phyloP scores from a whole-genome alignment of 2,888 invertebrate genomes.

The Tyria jacobaeae region DNA sequence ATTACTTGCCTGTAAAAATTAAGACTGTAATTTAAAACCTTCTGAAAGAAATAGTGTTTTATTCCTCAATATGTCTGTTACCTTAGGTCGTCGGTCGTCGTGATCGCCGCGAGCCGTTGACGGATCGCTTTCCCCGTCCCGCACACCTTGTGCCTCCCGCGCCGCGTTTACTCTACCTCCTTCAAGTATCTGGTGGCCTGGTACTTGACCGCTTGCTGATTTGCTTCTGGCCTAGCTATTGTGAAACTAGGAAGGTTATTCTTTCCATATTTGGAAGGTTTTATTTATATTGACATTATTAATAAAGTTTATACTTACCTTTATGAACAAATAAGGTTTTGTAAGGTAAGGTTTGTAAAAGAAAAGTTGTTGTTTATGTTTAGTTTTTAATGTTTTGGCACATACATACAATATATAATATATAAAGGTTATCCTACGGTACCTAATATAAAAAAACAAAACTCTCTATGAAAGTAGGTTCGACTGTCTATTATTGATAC shows the following conservation, averaged over 20 bases:
- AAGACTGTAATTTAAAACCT: neutral
- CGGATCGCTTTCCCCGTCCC: slow-evolving; percentile 58
- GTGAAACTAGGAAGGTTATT: slow-evolving; percentile 43
- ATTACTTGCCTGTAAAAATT: neutral
- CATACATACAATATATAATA: too few species aligned
- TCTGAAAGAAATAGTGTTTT: neutral
- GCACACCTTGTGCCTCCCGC: slow-evolving; percentile 50
- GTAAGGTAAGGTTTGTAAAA: neutral
- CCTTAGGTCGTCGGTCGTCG: slow-evolving; percentile 66
- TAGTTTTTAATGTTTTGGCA: too few species aligned
- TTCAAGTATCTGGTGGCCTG: slow-evolving; percentile 60
- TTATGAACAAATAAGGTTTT: too few species aligned
- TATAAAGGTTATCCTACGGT: too few species aligned
- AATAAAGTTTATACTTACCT: too few species aligned
- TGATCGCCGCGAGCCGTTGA: slow-evolving; percentile 82
- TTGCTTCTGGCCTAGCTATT: slow-evolving; percentile 54
- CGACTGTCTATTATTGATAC: too few species aligned
- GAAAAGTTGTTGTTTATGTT: too few species aligned
- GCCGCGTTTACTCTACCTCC: slow-evolving; percentile 53
- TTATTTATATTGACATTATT: too few species aligned
- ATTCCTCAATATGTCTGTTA: slow-evolving; percentile 39
- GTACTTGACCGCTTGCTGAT: slow-evolving; percentile 53
- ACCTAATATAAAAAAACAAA: too few species aligned
- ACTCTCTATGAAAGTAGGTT: too few species aligned
- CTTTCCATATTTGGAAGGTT: slow-evolving; percentile 29